Percentiles rank a stretch among this genome's conserved stretches.
Conservation (phyloP, 2,888 invertebrate genomes). For the Drosophila mercatorum region DNA sequence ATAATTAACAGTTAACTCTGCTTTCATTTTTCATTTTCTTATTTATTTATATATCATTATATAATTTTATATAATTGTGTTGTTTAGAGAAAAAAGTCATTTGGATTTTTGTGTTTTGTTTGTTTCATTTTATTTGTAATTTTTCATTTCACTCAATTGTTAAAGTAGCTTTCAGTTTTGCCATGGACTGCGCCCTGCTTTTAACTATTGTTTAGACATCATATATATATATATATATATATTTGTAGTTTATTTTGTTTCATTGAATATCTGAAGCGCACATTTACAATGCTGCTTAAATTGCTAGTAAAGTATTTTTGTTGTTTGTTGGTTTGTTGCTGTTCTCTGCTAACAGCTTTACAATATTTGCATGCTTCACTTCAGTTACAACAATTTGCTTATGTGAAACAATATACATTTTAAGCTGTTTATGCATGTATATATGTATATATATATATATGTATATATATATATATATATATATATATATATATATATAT, state of each 20-base stretch:
- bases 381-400: slow-evolving; percentile 37
- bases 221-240: slow-evolving; percentile 13
- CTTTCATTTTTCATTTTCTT: slow-evolving; percentile 11
- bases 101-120: slow-evolving; percentile 32
- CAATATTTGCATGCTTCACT: slow-evolving; percentile 7
- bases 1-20: slow-evolving; percentile 29
- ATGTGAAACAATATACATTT: slow-evolving; percentile 48
- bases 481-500: slow-evolving; percentile 16
- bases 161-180: slow-evolving; percentile 61
- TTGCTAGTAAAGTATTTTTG: slow-evolving; percentile 63
- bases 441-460: slow-evolving; percentile 13
- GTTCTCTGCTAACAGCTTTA: slow-evolving; percentile 10
- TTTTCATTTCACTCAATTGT: slow-evolving; percentile 58
- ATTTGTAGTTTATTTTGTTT: slow-evolving; percentile 37
- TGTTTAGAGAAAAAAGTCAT: slow-evolving; percentile 69
- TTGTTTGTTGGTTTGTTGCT: slow-evolving; percentile 16
- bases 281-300: slow-evolving; percentile 79
- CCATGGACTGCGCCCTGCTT: slow-evolving; percentile 59
- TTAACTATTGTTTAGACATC: slow-evolving; percentile 44
- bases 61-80: background rate
- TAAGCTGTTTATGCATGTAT: slow-evolving; percentile 22
- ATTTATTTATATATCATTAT: background rate
- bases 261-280: slow-evolving; percentile 67
- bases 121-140: slow-evolving; percentile 52
- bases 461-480: slow-evolving; percentile 20